Percentiles rank a stretch among this genome's conserved stretches.
Conservation (phyloP, 2,888 invertebrate genomes). For the Epirrita christyi region DNA sequence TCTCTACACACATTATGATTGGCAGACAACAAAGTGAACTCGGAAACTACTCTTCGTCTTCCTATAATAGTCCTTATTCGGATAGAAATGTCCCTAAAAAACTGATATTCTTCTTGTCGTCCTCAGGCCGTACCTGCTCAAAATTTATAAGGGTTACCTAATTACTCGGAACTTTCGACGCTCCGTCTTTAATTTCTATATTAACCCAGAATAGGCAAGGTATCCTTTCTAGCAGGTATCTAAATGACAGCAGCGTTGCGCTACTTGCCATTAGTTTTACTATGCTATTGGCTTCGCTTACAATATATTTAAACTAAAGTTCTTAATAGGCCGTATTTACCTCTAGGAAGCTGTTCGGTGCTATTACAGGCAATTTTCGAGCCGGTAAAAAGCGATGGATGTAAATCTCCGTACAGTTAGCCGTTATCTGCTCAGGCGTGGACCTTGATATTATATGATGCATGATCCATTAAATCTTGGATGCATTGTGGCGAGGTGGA, state of each 20-base stretch:
- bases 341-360: constrained; percentile 63
- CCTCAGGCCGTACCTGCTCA: background rate
- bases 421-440: constrained; percentile 36
- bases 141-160: background rate
- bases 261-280: constrained; percentile 16
- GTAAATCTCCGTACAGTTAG: constrained; percentile 50
- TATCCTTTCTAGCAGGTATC: background rate
- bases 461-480: constrained; percentile 17
- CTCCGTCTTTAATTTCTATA: background rate
- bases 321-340: constrained; percentile 48
- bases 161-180: background rate
- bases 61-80: too few relatives aligned
- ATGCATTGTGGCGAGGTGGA: constrained; percentile 14
- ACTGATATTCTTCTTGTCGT: too few relatives aligned
- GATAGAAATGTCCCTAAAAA: too few relatives aligned
- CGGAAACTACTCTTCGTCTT: too few relatives aligned
- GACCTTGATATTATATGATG: constrained; percentile 30
- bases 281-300: constrained; percentile 38
- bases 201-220: background rate
- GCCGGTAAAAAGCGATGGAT: constrained; percentile 52
- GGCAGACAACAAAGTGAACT: too few relatives aligned
- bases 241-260: background rate
- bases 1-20: background rate
- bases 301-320: constrained; percentile 36
- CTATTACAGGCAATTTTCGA: constrained; percentile 66